Percentiles rank a stretch among this genome's conserved stretches.
Conservation (phyloP, 2,888 invertebrate species). For the Branchipolynoe longqiensis region DNA sequence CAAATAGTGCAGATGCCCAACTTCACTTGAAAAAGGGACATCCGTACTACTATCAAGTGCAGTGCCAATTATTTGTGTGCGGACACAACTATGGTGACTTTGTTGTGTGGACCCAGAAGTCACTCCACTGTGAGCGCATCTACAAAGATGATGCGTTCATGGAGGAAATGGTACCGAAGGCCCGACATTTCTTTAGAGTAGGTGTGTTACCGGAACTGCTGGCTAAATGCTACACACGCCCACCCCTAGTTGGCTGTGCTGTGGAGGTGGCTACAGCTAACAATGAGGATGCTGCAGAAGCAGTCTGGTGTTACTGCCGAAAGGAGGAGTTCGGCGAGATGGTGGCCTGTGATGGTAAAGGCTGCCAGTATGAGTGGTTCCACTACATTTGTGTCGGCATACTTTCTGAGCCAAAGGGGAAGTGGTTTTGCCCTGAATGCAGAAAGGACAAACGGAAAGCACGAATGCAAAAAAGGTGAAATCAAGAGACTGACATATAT, state of each 20-base stretch:
- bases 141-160: background rate
- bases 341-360: constrained; percentile 62
- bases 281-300: too few relatives aligned
- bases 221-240: background rate
- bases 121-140: background rate
- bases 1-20: background rate
- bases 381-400: constrained; percentile 65
- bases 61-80: constrained; percentile 59
- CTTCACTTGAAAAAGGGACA: constrained; percentile 6
- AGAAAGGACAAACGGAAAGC: too few relatives aligned
- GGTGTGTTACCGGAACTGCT: background rate
- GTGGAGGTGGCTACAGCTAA: too few relatives aligned
- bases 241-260: too few relatives aligned
- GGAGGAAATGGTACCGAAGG: background rate
- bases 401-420: constrained; percentile 57
- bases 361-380: constrained; percentile 63
- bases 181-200: background rate
- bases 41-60: constrained; percentile 65
- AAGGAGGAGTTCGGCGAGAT: constrained; percentile 26
- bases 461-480: too few relatives aligned
- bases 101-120: constrained; percentile 62
- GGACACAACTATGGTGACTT: constrained; percentile 62
- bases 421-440: constrained; percentile 64
- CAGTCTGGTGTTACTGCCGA: constrained; percentile 7
- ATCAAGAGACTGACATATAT: too few relatives aligned